These are phyloP conservation scores for Aradus depressus DNA, from an alignment of 2,888 invertebrate genomes.

Conservation along the genomic window DNA sequence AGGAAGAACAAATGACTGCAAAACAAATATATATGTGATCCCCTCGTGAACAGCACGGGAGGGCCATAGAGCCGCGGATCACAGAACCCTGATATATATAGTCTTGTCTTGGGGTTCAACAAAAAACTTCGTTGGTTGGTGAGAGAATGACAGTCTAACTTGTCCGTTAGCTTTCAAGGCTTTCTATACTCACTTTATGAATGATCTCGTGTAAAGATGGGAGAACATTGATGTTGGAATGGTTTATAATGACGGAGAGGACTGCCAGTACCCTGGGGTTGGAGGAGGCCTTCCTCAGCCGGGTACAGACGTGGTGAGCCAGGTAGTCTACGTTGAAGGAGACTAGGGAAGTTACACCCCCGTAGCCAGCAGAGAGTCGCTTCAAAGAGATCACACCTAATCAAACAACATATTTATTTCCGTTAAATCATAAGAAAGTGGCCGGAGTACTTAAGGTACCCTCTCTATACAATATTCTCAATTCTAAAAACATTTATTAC, in stretches of 20 bases:
- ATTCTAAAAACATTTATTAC: no score
- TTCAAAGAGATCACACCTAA: slow-evolving; percentile 26
- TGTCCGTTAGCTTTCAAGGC: no score
- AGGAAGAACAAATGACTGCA: no score
- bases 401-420: background rate
- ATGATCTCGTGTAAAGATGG: slow-evolving; percentile 57
- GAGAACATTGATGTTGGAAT: slow-evolving; percentile 52
- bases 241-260: slow-evolving; percentile 57
- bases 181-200: slow-evolving; percentile 45
- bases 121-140: no score
- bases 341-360: slow-evolving; percentile 48
- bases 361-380: slow-evolving; percentile 43
- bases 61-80: no score
- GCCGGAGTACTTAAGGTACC: no score
- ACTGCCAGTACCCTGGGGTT: slow-evolving; percentile 59
- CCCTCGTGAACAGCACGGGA: no score
- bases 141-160: background rate
- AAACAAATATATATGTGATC: no score
- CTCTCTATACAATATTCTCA: no score
- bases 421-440: background rate
- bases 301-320: slow-evolving; percentile 54
- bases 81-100: no score
- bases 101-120: no score
- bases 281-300: slow-evolving; percentile 47
- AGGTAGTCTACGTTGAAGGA: slow-evolving; percentile 61